Evolutionary conservation across 2,797 vertebrate genomes (phyloP).

Genomic region (Apodemus agrarius): DNA sequence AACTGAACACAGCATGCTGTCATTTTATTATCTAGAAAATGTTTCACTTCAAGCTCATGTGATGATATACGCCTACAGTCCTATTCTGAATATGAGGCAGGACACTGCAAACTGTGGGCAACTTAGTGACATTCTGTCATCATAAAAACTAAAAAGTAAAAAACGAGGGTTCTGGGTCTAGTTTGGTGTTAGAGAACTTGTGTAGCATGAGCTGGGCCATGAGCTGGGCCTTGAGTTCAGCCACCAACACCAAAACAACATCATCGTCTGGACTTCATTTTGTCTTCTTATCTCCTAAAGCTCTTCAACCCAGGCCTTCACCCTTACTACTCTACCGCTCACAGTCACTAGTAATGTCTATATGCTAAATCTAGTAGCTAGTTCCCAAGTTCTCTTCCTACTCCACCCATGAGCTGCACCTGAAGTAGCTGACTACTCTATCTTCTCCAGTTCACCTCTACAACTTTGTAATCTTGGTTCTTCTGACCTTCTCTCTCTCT

Average conservation of each 20-base stretch:
- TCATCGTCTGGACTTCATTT: background rate
- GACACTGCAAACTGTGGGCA: background rate
- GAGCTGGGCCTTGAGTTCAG: background rate
- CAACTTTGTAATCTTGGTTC: background rate
- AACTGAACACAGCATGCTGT: background rate
- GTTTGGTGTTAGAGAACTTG: background rate
- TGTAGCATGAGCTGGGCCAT: background rate
- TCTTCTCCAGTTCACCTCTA: background rate
- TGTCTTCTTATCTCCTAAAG: background rate
- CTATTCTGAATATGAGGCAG: background rate
- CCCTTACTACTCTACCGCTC: background rate
- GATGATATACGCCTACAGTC: background rate
- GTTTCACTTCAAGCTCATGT: background rate
- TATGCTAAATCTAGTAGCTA: background rate
- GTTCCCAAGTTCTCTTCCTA: background rate
- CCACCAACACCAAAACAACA: background rate
- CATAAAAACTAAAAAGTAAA: background rate
- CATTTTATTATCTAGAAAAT: conserved; percentile 27
- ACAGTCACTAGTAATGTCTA: background rate
- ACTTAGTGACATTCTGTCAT: background rate
- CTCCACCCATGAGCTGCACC: background rate
- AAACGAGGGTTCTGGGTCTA: background rate
- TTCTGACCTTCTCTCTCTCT: background rate
- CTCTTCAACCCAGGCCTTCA: background rate
- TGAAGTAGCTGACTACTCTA: background rate